Evolutionary conservation across 2,113 vertebrate genomes (phyloP).

Genomic region (Rattus rattus): DNA sequence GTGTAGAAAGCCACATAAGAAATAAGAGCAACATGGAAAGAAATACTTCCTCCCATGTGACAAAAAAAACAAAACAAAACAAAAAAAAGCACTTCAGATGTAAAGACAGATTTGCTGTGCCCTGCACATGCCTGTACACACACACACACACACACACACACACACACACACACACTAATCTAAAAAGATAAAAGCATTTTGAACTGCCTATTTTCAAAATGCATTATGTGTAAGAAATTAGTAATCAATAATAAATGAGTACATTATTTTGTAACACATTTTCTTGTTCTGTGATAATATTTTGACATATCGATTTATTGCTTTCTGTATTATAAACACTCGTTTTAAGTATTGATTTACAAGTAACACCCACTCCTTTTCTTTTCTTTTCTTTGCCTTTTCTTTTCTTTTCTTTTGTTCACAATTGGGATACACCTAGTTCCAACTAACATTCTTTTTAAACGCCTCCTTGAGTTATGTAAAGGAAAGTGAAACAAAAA

Average conservation of each 20-base stretch:
- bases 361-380: background rate
- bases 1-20: no score
- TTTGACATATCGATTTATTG: background rate
- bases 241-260: background rate
- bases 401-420: background rate
- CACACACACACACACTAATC: background rate
- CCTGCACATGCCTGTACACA: background rate
- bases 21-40: no score
- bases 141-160: background rate
- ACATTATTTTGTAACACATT: background rate
- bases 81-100: background rate
- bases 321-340: background rate
- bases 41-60: no score
- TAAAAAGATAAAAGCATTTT: background rate
- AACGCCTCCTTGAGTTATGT: background rate
- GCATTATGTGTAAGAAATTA: no score
- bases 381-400: background rate
- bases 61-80: no score
- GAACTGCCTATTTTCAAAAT: no score
- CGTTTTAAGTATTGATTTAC: background rate
- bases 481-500: background rate
- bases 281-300: background rate
- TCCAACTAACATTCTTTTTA: background rate
- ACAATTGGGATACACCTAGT: fast-evolving
- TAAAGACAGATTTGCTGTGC: background rate